Conservation (phyloP, 2,113 vertebrate genomes). For the Camelus dromedarius region DNA sequence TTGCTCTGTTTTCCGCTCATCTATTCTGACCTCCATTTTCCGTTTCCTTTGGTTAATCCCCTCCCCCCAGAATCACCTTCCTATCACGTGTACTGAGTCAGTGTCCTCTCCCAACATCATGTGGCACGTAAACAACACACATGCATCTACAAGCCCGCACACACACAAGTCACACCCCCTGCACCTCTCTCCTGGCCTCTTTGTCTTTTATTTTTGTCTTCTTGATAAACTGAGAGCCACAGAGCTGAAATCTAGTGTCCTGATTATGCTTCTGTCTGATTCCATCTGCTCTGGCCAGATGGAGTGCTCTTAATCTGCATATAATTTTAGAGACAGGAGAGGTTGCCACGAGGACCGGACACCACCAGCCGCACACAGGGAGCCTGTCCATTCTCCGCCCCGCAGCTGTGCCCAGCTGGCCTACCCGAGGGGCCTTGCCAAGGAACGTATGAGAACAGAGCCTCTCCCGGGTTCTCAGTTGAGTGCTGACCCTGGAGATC, state of each 20-base stretch:
- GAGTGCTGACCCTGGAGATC: neutral
- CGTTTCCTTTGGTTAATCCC: neutral
- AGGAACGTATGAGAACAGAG: neutral
- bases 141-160: neutral
- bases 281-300: conserved; percentile 17
- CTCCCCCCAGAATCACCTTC: neutral
- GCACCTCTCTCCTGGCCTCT: too few species aligned
- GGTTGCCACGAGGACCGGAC: neutral
- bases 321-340: neutral
- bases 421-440: neutral
- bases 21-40: conserved; percentile 26
- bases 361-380: neutral
- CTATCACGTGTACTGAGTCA: neutral
- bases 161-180: too few species aligned
- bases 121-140: neutral
- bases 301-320: neutral
- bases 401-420: neutral
- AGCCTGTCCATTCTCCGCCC: neutral
- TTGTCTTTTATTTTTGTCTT: neutral
- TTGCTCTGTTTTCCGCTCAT: neutral
- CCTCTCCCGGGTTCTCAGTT: neutral
- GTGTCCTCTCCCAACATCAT: neutral
- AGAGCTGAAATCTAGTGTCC: neutral
- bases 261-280: neutral
- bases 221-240: neutral